Evolutionary conservation across 2,797 vertebrate genomes (phyloP), one percentile per base, ranked within the genome.

Genomic region (Sebastes kiyomatsui): DNA sequence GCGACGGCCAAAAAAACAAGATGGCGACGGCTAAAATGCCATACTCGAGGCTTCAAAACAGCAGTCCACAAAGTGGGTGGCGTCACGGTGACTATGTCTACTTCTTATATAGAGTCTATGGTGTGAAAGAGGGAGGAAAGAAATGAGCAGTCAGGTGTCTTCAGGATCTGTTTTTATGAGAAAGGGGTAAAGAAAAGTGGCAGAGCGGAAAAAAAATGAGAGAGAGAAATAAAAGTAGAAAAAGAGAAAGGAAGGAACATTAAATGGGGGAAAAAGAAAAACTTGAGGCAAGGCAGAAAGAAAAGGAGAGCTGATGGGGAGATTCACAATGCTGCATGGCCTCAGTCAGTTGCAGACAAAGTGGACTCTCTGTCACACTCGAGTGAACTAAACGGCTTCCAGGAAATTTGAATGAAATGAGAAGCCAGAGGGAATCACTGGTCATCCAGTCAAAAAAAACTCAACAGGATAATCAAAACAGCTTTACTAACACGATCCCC

Each of bases 301-400:
- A 54, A 49, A 54, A 55, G 14, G 2, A 66, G 46, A 72, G 28
- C 42, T 72, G 56, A 67, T 60, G 49, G 25, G 42, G 25, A 72
- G 38, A 68, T 61, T 69, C 14, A 68, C 23, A 72, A 33, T 56
- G 49, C 52, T 77, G 58, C 30, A 4, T 20, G 25, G 54, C 59
- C n/a, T 59, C 38, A 58, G 62, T 70, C 55, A 56, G 59, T 18
- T 58, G 22, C 49, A 58, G 28, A 76, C 64, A 71, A 85, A 65
- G 73, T 77, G 66, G 69, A 78, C 33, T 72, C 35, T 82, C 69
- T 54, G 60, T 73, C 72, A 79, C 72, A 77, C 83, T 72, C 4
- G 3, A 74, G 18, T 55, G 35, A 67, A 77, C 61, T 22, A 49
- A 77, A 64, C 16, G 4, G 59, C 62, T 81, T 35, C 7, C 65